These are phyloP conservation scores for Morone saxatilis DNA, from an alignment of 2,113 vertebrate species.

Conservation along the genomic window DNA sequence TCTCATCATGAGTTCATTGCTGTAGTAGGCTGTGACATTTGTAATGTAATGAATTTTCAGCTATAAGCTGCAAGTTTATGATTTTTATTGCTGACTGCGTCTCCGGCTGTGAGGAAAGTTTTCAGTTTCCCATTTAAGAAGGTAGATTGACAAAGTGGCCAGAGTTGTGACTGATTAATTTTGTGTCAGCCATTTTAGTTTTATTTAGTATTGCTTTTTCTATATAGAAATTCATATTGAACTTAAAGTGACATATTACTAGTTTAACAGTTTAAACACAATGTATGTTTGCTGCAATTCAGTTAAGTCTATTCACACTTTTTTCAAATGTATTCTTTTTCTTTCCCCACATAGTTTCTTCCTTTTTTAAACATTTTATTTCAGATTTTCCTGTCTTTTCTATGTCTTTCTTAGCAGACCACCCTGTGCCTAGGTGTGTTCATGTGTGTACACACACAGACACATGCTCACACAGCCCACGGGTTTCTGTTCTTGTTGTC, in stretches of 20 bases:
- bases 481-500: constrained; percentile 63
- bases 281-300: background rate
- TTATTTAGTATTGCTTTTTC: background rate
- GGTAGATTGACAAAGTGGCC: background rate
- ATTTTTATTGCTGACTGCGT: constrained; percentile 21
- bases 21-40: background rate
- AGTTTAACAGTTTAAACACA: background rate
- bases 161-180: background rate
- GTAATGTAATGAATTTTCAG: constrained; percentile 5
- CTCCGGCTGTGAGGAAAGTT: background rate
- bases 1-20: background rate
- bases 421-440: constrained; percentile 16
- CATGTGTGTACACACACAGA: background rate
- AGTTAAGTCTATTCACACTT: background rate
- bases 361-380: background rate
- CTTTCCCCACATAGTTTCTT: background rate
- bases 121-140: background rate
- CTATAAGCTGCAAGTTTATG: constrained; percentile 11
- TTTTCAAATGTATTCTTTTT: background rate
- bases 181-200: background rate
- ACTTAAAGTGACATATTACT: background rate
- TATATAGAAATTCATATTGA: background rate
- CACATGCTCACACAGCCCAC: constrained; percentile 25
- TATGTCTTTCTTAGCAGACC: constrained; percentile 33
- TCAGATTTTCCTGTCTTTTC: constrained; percentile 14